Conservation (phyloP, 92 coral and sea anemone genomes). For the Blastomussa wellsi region DNA sequence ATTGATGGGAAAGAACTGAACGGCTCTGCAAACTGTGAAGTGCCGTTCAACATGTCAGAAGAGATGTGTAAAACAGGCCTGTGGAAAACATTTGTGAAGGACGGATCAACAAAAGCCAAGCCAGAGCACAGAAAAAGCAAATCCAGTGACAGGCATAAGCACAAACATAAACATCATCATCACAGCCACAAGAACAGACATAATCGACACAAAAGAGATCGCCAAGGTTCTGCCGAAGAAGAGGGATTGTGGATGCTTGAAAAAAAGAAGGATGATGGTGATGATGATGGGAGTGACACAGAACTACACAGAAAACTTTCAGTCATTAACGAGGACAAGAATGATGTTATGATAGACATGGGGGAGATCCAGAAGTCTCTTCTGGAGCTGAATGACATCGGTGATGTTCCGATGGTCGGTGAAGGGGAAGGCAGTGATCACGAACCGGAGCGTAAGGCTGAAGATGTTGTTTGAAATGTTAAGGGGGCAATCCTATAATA, state of each 20-base stretch:
- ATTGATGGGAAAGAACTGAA: constrained; percentile 37
- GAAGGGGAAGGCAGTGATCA: neutral
- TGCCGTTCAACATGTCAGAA: constrained; percentile 84
- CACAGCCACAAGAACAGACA: constrained; percentile 32
- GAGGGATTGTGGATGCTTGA: constrained; percentile 83
- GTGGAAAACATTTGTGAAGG: constrained; percentile 89
- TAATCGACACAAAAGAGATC: constrained; percentile 34
- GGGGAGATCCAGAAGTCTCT: constrained; percentile 39
- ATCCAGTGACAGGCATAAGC: constrained; percentile 61
- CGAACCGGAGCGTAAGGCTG: neutral
- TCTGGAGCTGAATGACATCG: constrained; percentile 17
- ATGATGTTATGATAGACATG: constrained; percentile 43
- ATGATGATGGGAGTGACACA: constrained; percentile 38
- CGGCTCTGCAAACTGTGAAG: constrained; percentile 53
- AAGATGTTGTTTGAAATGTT: constrained; percentile 4
- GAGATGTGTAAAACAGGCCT: constrained; percentile 90
- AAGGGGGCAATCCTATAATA: neutral
- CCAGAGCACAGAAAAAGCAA: constrained; percentile 35
- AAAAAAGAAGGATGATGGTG: constrained; percentile 46
- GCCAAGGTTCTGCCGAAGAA: constrained; percentile 27
- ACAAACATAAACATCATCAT: constrained; percentile 66
- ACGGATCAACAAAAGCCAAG: constrained; percentile 60
- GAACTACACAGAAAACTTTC: constrained; percentile 48
- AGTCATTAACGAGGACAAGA: constrained; percentile 57
- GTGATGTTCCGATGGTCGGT: neutral